Base-by-base conservation (phyloP, 2,888 invertebrate genomes). In the Malachius bipustulatus region DNA sequence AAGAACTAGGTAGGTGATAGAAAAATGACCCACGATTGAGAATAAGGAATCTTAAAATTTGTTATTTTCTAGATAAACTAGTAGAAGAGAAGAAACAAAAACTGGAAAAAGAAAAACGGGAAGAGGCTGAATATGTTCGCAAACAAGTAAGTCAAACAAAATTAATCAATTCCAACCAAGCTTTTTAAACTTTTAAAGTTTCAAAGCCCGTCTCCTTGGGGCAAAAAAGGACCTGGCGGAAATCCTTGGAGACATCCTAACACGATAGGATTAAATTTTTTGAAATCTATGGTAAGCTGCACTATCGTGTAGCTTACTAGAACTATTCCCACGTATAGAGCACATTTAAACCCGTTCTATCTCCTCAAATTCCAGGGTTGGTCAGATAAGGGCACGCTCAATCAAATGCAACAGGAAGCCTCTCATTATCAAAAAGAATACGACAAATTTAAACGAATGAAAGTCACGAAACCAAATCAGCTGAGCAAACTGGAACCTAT, bases 241-340 rank as follows among this genome's bases (percentile, higher is more conserved):
- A 66, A 67, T 35, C 70, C 72, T 45, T 82, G 83, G 83, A 71
- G 82, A 54, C 74, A 77, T 62, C 81, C 79, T 40, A 71, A 74
- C 51, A 66, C 74, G 55, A 68, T 80, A 51, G 83, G 82, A 52
- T 63, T 72, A 48, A 73, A 78, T 62, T 83, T 84, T 67, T 73
- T 78, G 50, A 74, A 78, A 59, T 83, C 83, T 47, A 70, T 84
- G 80, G 82, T 82, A 71, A 55, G 60, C 57, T 55, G 49, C 48
- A 51, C 48, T 34, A 39, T 30, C 38, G 49, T 48, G 54, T 53
- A 52, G 52, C 54, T 51, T 46, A 42, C 39, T 27, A 28, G 4
- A 29, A 32, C 13, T 19, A 30, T 32, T 26, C 31, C 14, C 16
- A 12, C n/a, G n/a, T n/a, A n/a, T n/a, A n/a, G n/a, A n/a, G n/a